Evolutionary conservation across 2,113 vertebrate genomes (phyloP).

Genomic region (Odontophorus gujanensis): DNA sequence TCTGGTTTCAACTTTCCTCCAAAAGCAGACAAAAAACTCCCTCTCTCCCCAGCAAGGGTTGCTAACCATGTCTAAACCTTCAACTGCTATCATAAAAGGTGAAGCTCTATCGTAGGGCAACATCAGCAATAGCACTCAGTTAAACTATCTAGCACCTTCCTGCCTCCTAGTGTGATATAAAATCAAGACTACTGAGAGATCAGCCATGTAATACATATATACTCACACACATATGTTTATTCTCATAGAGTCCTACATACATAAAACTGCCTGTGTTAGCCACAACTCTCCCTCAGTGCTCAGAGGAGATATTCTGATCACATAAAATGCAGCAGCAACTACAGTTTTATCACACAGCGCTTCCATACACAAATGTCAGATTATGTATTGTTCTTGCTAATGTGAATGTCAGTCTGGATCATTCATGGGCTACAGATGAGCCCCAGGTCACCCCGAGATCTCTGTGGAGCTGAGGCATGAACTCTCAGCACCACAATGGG

Average conservation of each 20-base stretch:
- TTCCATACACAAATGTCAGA: slow-evolving; percentile 37
- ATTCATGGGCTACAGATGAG: neutral
- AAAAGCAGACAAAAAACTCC: neutral
- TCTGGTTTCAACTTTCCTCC: neutral
- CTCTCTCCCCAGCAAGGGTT: neutral
- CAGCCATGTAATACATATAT: neutral
- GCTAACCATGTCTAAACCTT: neutral
- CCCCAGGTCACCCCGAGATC: neutral
- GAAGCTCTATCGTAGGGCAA: neutral
- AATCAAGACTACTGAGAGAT: neutral
- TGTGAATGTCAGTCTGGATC: slow-evolving; percentile 13
- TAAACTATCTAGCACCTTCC: neutral
- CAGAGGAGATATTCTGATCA: slow-evolving; percentile 5
- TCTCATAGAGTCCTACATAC: neutral
- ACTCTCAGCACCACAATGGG: neutral
- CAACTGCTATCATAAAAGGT: neutral
- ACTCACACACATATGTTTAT: neutral
- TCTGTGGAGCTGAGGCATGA: neutral
- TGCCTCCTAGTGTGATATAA: neutral
- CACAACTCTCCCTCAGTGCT: neutral
- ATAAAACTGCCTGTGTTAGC: neutral
- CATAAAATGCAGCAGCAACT: neutral
- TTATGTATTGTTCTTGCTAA: slow-evolving; percentile 19
- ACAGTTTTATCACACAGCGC: neutral
- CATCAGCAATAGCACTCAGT: neutral